Conservation (phyloP, 2,797 vertebrate genomes). For the Pteropus rufus region DNA sequence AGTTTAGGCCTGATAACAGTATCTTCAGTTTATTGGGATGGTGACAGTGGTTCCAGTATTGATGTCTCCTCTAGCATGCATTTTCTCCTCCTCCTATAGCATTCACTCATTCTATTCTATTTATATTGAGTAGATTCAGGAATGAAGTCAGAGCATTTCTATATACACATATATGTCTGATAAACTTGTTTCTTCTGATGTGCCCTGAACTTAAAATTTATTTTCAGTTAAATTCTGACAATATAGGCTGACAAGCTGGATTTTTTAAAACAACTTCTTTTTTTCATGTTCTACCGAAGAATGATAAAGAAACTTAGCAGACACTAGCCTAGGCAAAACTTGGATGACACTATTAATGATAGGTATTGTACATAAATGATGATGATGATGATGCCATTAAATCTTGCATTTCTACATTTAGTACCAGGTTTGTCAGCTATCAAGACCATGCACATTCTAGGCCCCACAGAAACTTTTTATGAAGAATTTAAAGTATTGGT, state of each 20-base stretch:
- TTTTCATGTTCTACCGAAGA: not conserved
- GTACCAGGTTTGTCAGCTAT: not conserved
- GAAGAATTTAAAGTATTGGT: not conserved
- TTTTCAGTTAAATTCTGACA: constrained; percentile 8
- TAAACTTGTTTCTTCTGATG: not conserved
- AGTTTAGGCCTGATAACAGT: not conserved
- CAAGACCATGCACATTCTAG: not conserved
- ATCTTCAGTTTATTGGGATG: not conserved
- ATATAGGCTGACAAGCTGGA: not conserved
- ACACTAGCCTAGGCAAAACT: not conserved
- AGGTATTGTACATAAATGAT: not conserved
- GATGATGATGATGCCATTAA: not conserved
- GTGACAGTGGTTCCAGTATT: not conserved
- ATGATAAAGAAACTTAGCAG: not conserved
- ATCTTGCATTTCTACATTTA: not conserved
- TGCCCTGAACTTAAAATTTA: not conserved
- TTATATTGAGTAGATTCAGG: not conserved
- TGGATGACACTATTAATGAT: not conserved
- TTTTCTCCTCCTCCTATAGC: not conserved
- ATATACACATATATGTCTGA: not conserved
- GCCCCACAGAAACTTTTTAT: not conserved
- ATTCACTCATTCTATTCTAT: not conserved
- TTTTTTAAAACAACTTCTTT: not conserved
- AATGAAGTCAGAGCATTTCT: not conserved
- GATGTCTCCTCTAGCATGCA: not conserved